Evolutionary conservation across 2,113 vertebrate genomes (phyloP), one percentile per base, ranked within the genome.

Genomic region (Sclerurus mexicanus): DNA sequence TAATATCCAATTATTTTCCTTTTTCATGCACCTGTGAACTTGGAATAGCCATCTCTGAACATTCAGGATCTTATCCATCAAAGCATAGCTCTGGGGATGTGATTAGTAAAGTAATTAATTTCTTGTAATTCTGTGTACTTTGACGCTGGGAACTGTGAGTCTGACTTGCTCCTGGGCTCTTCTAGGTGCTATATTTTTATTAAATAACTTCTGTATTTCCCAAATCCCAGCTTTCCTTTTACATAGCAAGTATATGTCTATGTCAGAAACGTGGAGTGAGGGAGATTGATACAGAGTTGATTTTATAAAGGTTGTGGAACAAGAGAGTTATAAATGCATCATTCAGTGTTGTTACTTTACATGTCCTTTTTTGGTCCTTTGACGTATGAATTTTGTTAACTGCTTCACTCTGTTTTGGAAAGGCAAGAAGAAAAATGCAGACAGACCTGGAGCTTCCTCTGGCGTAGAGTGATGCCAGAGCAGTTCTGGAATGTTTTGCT

Each of bases 31-130:
- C 53, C 64, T 79, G 35, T 84, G 53, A 84, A 80, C 78, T 77
- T 19, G 6, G 58, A 89, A 60, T 52, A 86, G 49, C 30, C 44
- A 12, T 46, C 39, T 83, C 53, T 69, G 53, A 95, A 56, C 23
- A 40, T 50, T 46, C 30, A 87, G 68, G 46, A 87, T 76, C 53
- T 69, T n/a, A 55, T 63, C 46, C 59, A 76, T 80, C 80, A 84
- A 80, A 93, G 76, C 33, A 27, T 73, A 44, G 84, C 87, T 93
- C 53, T 68, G 53, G 44, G 58, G 28, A 64, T 93, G 30, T 0
- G 4, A 92, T 89, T 76, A 93, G 40, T 49, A 75, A 86, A 80
- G 76, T 82, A 92, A 91, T 86, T 93, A 83, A 39, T 49, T 89
- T 69, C 90, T 64, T 37, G 52, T 85, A 74, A 56, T 68, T 76